A percentile compares a stretch with the other conserved stretches of the same genome.
Evolutionary conservation across 1,140 invertebrate genomes (phyloP).

Genomic region (Drosophila albomicans): DNA sequence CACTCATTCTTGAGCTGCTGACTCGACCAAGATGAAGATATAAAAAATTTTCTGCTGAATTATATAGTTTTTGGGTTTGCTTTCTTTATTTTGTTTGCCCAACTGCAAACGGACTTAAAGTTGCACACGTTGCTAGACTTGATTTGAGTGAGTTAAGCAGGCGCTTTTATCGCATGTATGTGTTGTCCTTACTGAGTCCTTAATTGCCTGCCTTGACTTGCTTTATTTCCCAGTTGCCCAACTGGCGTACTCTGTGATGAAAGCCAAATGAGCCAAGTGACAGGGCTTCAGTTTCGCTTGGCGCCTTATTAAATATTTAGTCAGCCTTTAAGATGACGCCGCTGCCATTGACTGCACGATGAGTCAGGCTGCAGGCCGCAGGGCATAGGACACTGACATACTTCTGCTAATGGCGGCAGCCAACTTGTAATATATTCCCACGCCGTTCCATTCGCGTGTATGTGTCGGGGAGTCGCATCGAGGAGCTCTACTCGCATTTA

Average conservation of each 20-base stretch:
- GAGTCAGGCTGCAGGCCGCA: background rate
- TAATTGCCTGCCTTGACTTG: conserved; percentile 32
- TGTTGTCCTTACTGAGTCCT: conserved; percentile 4
- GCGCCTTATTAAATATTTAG: conserved; percentile 48
- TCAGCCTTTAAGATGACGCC: conserved; percentile 41
- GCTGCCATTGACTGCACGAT: conserved; percentile 17
- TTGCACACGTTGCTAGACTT: conserved; percentile 19
- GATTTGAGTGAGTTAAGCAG: conserved; percentile 30
- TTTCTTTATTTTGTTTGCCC: conserved; percentile 43
- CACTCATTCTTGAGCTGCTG: conserved; percentile 30
- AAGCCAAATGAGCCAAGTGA: conserved; percentile 41
- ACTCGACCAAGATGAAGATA: conserved; percentile 66
- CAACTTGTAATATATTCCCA: conserved; percentile 83
- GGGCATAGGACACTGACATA: conserved; percentile 69
- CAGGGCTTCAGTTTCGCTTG: conserved; percentile 9
- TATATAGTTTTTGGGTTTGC: conserved; percentile 53
- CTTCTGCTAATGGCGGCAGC: conserved; percentile 73
- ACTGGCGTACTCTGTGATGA: conserved; percentile 26
- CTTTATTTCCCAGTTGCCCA: conserved; percentile 37
- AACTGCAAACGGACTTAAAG: conserved; percentile 55
- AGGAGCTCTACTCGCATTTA: conserved; percentile 2
- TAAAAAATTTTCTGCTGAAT: conserved; percentile 75
- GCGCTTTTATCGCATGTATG: conserved; percentile 3
- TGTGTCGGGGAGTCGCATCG: conserved; percentile 26
- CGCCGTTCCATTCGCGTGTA: conserved; percentile 49